Evolutionary conservation across 2,797 vertebrate species (phyloP), one percentile per base, ranked within the genome.

Genomic region (Acanthurus lineatus): DNA sequence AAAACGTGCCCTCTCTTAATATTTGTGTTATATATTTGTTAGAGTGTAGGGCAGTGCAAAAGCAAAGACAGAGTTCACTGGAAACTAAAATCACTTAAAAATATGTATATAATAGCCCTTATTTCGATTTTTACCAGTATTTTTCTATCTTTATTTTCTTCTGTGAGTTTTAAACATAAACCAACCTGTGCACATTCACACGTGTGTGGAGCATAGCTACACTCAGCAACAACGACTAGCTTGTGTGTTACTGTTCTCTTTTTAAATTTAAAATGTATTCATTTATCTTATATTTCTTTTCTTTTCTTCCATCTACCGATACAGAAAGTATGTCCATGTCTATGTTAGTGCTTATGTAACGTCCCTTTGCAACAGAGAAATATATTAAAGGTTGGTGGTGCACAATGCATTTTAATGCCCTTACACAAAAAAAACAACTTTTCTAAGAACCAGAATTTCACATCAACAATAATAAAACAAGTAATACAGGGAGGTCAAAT

Each of bases 391-490:
- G 40, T 15, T 40, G 28, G n/a, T 49, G 15, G 28, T 6, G 14
- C 17, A 38, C 16, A 38, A 38, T 4, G 15, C 16, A 20, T 57
- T 51, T 51, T 20, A 10, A 17, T 48, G 12, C 19, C 40, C 17
- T 47, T 38, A 28, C 3, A 20, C 65, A 1, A 1, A 51, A 14
- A 67, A 44, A 45, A 9, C 2, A 40, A 40, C 38, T 20, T 28
- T 1, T 64, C 42, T 1, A 40, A 35, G 6, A 48, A 28, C n/a
- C 4, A 5, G 10, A 40, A 20, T 69, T 63, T 63, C 6, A 48
- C 20, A 47, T n/a, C 12, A 17, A 51, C 17, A 9, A 28, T 11
- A 57, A 64, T 4, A 62, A 62, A 75, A 38, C 28, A 62, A 69
- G 19, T 45, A 19, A 20, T 25, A 22, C 8, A 20, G 3, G 5